These are phyloP conservation scores for Autographa pulchrina DNA, from an alignment of 2,888 invertebrate genomes.

Conservation along the genomic window DNA sequence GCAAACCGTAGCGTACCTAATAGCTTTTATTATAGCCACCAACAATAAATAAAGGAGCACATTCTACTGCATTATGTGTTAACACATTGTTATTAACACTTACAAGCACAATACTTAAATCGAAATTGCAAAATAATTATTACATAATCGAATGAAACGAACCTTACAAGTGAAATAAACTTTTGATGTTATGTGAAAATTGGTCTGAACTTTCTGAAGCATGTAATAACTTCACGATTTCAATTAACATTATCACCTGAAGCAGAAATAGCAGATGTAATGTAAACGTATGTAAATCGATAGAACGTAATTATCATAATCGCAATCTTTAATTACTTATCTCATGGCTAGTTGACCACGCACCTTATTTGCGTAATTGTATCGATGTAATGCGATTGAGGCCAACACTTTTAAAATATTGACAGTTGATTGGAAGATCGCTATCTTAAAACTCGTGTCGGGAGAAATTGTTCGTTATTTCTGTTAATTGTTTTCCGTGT, in stretches of 20 bases:
- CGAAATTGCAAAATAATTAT: constrained; percentile 56
- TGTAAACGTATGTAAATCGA: constrained; percentile 29
- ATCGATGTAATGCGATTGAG: constrained; percentile 58
- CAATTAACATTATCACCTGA: constrained; percentile 46
- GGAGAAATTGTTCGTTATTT: constrained; percentile 65
- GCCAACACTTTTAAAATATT: constrained; percentile 54
- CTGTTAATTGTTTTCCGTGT: constrained; percentile 71
- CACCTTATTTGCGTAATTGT: constrained; percentile 52
- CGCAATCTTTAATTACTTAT: constrained; percentile 44
- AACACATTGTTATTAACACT: constrained; percentile 58
- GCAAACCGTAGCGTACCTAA: constrained; percentile 44
- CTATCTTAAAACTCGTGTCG: constrained; percentile 63
- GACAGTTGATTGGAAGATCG: constrained; percentile 76
- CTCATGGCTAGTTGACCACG: constrained; percentile 29
- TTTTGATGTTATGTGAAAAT: constrained; percentile 31
- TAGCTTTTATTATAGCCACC: constrained; percentile 42
- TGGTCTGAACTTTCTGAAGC: constrained; percentile 39
- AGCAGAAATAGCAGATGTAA: constrained; percentile 32
- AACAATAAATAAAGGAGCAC: constrained; percentile 49
- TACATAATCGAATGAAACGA: constrained; percentile 48
- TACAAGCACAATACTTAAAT: constrained; percentile 41
- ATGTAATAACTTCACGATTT: constrained; percentile 42
- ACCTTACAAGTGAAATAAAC: background rate
- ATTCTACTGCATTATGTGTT: constrained; percentile 55
- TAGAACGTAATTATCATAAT: constrained; percentile 46